A percentile compares a stretch with the other conserved stretches of the same genome.
phyloP scores from a whole-genome alignment of 30 jellyfish, hydroid and myxozoan genomes.

The Aurelia aurita region DNA sequence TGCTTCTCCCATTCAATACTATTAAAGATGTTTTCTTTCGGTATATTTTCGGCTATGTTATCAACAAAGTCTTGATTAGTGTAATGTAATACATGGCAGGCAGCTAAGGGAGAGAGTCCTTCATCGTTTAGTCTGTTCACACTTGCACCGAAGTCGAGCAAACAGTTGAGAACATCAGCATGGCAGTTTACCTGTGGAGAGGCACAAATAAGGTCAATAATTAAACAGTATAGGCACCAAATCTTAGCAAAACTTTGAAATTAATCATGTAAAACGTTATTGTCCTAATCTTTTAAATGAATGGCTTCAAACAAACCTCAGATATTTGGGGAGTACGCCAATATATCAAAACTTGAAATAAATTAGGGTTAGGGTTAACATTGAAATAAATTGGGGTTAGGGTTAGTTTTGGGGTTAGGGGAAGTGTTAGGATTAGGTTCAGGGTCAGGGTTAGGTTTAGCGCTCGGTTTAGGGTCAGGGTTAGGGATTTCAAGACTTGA shows the following conservation, averaged over 20 bases:
- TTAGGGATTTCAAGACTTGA: too few relatives aligned
- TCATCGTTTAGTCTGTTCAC: slow-evolving; percentile 83
- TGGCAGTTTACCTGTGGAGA: slow-evolving; percentile 90
- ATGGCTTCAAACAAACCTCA: too few relatives aligned
- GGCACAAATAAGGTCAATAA: neutral
- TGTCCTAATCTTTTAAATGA: too few relatives aligned
- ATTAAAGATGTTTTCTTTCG: slow-evolving; percentile 86
- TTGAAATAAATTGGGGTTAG: too few relatives aligned
- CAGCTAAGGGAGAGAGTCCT: slow-evolving; percentile 91
- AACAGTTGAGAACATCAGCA: slow-evolving; percentile 72
- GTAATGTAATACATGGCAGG: slow-evolving; percentile 89
- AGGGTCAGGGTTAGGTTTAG: too few relatives aligned
- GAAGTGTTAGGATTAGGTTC: too few relatives aligned
- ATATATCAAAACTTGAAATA: too few relatives aligned
- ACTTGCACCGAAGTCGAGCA: slow-evolving; percentile 92
- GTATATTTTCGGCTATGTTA: slow-evolving; percentile 85
- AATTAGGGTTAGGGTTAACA: too few relatives aligned
- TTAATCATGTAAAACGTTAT: too few relatives aligned
- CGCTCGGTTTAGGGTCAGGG: too few relatives aligned
- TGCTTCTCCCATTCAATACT: slow-evolving; percentile 86
- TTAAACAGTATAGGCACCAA: neutral
- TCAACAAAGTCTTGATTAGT: slow-evolving; percentile 81
- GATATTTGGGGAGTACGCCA: too few relatives aligned
- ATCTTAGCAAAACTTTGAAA: neutral
- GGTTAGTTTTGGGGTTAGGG: too few relatives aligned